phyloP scores from a whole-genome alignment of 2,888 invertebrate genomes.

The Bibio marci region DNA sequence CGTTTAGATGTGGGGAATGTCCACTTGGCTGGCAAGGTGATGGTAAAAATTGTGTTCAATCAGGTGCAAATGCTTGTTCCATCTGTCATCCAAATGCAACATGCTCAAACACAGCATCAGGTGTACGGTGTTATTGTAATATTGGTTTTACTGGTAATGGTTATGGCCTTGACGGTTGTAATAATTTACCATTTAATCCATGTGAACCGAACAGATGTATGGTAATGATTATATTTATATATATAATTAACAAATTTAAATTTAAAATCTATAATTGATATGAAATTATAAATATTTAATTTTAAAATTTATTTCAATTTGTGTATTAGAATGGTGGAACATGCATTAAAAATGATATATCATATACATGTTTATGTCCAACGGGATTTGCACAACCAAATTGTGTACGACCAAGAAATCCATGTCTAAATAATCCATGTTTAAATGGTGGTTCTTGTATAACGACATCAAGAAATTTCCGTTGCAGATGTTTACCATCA shows the following conservation, averaged over 20 bases:
- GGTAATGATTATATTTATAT: constrained; percentile 12
- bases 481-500: constrained; percentile 48
- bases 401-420: constrained; percentile 40
- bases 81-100: constrained; percentile 66
- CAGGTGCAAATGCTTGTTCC: constrained; percentile 15
- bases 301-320: too few relatives aligned
- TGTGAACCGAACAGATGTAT: constrained; percentile 40
- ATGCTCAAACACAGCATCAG: constrained; percentile 52
- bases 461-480: constrained; percentile 20
- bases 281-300: too few relatives aligned
- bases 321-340: constrained; percentile 38
- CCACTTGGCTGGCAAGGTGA: constrained; percentile 78
- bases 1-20: constrained; percentile 70
- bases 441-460: constrained; percentile 62
- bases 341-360: constrained; percentile 17
- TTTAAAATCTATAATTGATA: too few relatives aligned
- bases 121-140: constrained; percentile 61
- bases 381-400: constrained; percentile 30
- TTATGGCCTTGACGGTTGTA: constrained; percentile 61
- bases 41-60: constrained; percentile 47
- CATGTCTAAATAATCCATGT: constrained; percentile 60
- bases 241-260: too few relatives aligned
- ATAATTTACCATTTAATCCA: constrained; percentile 23
- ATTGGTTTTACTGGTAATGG: constrained; percentile 63
- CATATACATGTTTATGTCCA: constrained; percentile 18